Base-by-base conservation (phyloP, 1,140 invertebrate genomes). In the Atta colombica region DNA sequence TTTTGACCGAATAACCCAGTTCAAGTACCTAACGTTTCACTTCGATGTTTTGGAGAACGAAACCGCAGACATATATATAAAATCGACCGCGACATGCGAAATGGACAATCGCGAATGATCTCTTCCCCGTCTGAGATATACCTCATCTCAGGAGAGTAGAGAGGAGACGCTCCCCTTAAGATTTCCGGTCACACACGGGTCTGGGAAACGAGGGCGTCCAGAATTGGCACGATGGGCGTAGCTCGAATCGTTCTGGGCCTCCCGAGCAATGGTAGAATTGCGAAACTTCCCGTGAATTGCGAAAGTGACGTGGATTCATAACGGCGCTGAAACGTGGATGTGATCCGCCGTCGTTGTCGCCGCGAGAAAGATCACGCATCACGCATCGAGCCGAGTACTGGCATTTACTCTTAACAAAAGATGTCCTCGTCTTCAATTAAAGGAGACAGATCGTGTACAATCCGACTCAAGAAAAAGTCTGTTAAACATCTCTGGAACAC, bases 271-370 rank as follows among this genome's bases (percentile, higher is more conserved):
- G 75, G 80, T n/a, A 51, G 28, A 78, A 85, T 87, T 87, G 86
- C 86, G 86, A 84, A 87, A 87, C 86, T 87, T 87, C 86, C 80
- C 80, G 86, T 87, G 51, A 55, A 31, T 84, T 84, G 68, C 80
- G 86, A 87, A 87, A 87, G 66, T 35, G 53, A 21, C 5, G 53
- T 60, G 77, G 85, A 87, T 72, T 87, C 58, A 53, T 39, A 80
- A 63, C 55, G 63, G 4, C 65, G 65, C 35, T 68, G 66, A 8
- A 49, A 68, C 66, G 14, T 69, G 39, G 66, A 69, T 31, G 28
- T 21, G 68, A 82, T 87, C 58, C 53, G n/a, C n/a, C 55, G 55
- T 45, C 21, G 14, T 18, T 7, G 39, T 10, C 39, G 16, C n/a
- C 45, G 6, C 58, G n/a, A 31, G 78, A 68, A 45, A 45, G 63